phyloP scores from a whole-genome alignment of 1,140 invertebrate genomes.

The Magallana angulata region DNA sequence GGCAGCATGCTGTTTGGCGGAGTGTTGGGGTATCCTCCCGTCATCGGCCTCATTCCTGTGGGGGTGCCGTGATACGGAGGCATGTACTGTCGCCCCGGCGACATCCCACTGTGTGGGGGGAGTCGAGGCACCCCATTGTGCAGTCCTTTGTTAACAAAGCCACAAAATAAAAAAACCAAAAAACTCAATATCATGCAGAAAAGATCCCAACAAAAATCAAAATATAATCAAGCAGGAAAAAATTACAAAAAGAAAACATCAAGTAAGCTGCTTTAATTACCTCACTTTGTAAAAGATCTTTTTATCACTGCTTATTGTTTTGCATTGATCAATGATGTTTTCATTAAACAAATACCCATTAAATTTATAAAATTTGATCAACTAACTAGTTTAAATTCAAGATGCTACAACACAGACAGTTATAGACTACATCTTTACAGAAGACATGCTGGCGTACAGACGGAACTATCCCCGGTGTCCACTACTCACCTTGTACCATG shows the following conservation, averaged over 20 bases:
- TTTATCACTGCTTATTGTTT: too few relatives aligned
- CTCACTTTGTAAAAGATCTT: not conserved
- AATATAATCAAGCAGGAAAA: not conserved
- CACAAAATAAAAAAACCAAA: slow-evolving; percentile 52
- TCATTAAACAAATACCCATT: too few relatives aligned
- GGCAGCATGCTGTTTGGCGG: slow-evolving; percentile 38
- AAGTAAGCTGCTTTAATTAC: not conserved
- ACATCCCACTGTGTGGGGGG: slow-evolving; percentile 56
- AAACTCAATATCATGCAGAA: not conserved
- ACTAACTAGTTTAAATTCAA: not conserved
- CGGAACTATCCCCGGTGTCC: not conserved
- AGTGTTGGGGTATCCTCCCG: slow-evolving; percentile 43
- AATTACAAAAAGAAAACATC: not conserved
- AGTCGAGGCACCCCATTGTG: slow-evolving; percentile 34
- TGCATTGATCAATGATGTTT: too few relatives aligned
- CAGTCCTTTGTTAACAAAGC: slow-evolving; percentile 48
- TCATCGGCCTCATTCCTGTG: slow-evolving; percentile 9
- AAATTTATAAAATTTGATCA: too few relatives aligned
- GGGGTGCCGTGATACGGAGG: slow-evolving; percentile 42
- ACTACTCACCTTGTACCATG: not conserved
- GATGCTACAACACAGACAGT: not conserved
- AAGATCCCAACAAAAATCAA: slow-evolving; percentile 11
- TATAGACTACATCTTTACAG: slow-evolving; percentile 10
- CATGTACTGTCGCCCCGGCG: slow-evolving; percentile 37
- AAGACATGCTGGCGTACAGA: not conserved